phyloP scores from a whole-genome alignment of 1,140 invertebrate species.

The Araneus ventricosus region DNA sequence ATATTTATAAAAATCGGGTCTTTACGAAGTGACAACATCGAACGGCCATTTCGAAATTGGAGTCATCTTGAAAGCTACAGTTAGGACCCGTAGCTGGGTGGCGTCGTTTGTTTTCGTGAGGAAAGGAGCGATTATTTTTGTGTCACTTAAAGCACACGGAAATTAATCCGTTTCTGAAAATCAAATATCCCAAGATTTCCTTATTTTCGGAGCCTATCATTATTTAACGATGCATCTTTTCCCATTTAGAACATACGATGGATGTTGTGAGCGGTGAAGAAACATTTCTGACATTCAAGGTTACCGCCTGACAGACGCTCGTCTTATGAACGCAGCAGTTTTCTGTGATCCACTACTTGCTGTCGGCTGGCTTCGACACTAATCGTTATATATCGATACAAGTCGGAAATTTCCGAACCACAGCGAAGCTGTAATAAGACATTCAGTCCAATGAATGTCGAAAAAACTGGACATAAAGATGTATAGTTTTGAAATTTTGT shows the following conservation, averaged over 20 bases:
- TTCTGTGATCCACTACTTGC: background rate
- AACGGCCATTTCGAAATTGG: background rate
- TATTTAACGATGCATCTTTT: conserved; percentile 16
- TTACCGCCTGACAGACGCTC: conserved; percentile 26
- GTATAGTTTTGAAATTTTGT: too few relatives aligned
- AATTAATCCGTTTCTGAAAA: background rate
- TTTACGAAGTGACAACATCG: background rate
- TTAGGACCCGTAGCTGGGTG: too few relatives aligned
- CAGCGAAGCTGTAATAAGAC: too few relatives aligned
- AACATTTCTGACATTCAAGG: conserved; percentile 32
- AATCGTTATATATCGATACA: background rate
- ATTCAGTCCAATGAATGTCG: too few relatives aligned
- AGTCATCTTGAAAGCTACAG: background rate
- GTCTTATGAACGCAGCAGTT: background rate
- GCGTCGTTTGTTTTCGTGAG: conserved; percentile 19
- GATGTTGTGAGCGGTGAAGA: conserved; percentile 9
- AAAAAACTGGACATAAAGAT: too few relatives aligned
- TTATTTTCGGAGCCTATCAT: conserved; percentile 37
- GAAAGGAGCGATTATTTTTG: background rate
- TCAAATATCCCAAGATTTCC: conserved; percentile 19
- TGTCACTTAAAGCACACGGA: conserved; percentile 6
- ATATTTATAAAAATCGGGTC: too few relatives aligned
- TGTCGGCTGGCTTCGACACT: background rate
- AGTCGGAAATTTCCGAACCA: too few relatives aligned
- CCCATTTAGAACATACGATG: conserved; percentile 33